Base-by-base conservation (phyloP, 1,140 invertebrate species). In the Trichoplusia ni region DNA sequence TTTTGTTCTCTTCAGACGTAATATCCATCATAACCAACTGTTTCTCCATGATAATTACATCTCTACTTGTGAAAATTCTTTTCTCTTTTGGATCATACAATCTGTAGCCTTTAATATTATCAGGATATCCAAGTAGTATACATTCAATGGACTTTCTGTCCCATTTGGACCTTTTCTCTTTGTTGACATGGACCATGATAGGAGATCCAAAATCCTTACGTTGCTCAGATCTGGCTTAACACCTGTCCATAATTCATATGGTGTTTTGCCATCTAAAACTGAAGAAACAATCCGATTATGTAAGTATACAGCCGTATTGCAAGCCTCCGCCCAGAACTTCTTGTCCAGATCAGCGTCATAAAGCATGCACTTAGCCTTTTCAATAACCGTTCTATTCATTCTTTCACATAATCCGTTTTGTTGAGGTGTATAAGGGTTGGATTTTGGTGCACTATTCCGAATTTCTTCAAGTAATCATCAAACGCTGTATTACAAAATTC, bases 221-320 rank as follows among this genome's bases (percentile, higher is more conserved):
- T 16, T 73, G 23, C n/a, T 46, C 11, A 91, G 42, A 62, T 84
- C 61, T 11, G 82, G 77, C 69, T 85, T 90, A 6, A 59, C 53
- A 40, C 75, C 71, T 44, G 67, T 62, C 81, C 88, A 91, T 58
- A 71, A 60, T 71, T 91, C 81, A 67, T 89, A 77, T 0, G 86
- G 79, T 1, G 82, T 85, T 2, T 18, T 51, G 1, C 63, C 69
- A 13, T 9, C 47, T 0, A 78, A 66, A 6, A 71, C 64, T 18
- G 70, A 69, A 0, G 35, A 54, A 1, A 49, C 49, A 25, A 25
- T 23, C n/a, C 27, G 13, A 21, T 64, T 64, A 8, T 54, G 13
- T 37, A 64, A 13, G n/a, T 21, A 64, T 21, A 64, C 27, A 6
- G 61, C 61, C 4, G 49, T 64, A 25, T 62, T 62, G 2, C 29